Conservation (phyloP, 2,888 invertebrate species). For the Nephrotoma appendiculata region DNA sequence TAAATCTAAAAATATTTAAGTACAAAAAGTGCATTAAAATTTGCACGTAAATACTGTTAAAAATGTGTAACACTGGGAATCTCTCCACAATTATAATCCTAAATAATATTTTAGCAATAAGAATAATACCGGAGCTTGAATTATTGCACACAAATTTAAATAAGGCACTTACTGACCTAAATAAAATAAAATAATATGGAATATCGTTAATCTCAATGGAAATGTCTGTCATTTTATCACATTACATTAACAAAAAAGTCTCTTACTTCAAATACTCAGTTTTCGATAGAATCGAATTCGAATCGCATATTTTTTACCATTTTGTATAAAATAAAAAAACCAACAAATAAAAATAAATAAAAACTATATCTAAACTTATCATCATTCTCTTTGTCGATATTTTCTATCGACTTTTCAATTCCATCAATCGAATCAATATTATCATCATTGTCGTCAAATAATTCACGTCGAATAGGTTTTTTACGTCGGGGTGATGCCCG, state of each 20-base stretch:
- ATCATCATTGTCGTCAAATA: not conserved
- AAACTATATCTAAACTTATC: not conserved
- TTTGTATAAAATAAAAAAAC: conserved; percentile 1
- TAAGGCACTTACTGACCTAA: not conserved
- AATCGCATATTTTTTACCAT: not conserved
- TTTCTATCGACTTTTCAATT: not conserved
- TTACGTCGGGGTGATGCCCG: not conserved
- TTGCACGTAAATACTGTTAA: not conserved
- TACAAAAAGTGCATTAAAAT: not conserved
- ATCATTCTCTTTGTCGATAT: not conserved
- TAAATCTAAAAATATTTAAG: not conserved
- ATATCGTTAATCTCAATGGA: not conserved
- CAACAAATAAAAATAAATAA: conserved; percentile 4
- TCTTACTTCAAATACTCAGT: not conserved
- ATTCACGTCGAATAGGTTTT: not conserved
- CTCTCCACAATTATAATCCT: not conserved
- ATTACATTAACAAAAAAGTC: not conserved
- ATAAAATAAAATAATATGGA: not conserved
- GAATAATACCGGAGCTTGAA: not conserved
- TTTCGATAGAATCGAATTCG: not conserved
- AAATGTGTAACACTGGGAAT: not conserved
- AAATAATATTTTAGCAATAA: not conserved
- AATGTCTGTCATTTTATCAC: not conserved
- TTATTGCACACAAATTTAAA: not conserved
- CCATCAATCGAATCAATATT: not conserved